Evolutionary conservation across 37 sponge, comb jelly and placozoan species (phyloP).

Genomic region (Halichondria panicea): DNA sequence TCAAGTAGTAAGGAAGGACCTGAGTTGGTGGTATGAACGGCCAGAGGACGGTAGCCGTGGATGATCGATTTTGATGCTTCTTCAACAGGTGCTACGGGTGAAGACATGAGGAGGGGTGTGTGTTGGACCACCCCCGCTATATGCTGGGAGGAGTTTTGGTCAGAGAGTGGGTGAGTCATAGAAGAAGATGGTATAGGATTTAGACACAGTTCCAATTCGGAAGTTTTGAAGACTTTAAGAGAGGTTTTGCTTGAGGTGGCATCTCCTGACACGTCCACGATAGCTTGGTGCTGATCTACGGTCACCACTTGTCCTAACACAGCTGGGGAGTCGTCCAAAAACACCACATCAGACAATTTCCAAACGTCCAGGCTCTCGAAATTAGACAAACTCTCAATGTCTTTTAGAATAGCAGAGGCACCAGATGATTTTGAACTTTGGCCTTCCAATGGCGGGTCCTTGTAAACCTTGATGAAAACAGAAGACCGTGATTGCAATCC

Average conservation of each 20-base stretch:
- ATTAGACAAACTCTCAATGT: neutral
- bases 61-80: neutral
- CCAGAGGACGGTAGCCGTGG: slow-evolving; percentile 39
- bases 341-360: slow-evolving; percentile 58
- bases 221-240: slow-evolving; percentile 52
- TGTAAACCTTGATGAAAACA: slow-evolving; percentile 41
- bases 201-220: slow-evolving; percentile 48
- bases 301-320: slow-evolving; percentile 66
- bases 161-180: too few species aligned
- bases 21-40: slow-evolving; percentile 31
- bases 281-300: slow-evolving; percentile 65
- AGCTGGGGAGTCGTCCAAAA: slow-evolving; percentile 71
- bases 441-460: neutral
- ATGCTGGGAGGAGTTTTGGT: slow-evolving; percentile 31
- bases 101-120: slow-evolving; percentile 52
- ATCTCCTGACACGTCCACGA: slow-evolving; percentile 50
- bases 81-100: neutral
- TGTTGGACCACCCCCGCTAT: slow-evolving; percentile 73
- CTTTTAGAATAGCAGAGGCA: neutral
- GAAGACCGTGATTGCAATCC: slow-evolving; percentile 41
- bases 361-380: slow-evolving; percentile 53
- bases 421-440: neutral
- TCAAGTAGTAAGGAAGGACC: slow-evolving; percentile 69
- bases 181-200: too few species aligned
- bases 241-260: slow-evolving; percentile 10